These are phyloP conservation scores for Ladona fulva DNA, from an alignment of 1,140 invertebrate species.

Conservation along the genomic window DNA sequence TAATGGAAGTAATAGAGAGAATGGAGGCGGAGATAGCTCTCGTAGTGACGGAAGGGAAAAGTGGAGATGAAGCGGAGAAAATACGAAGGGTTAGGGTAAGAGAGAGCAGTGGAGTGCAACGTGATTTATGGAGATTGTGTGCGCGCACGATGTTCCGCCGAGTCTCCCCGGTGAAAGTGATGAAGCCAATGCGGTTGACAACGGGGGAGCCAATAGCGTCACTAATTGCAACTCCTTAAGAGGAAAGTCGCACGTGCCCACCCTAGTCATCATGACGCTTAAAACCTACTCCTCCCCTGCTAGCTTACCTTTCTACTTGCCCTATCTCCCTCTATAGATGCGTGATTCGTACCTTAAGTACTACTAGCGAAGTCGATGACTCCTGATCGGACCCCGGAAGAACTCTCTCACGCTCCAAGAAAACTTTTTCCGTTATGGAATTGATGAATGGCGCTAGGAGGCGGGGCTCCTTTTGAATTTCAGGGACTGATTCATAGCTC, in stretches of 20 bases:
- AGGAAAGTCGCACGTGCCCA: background rate
- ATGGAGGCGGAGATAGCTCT: no score
- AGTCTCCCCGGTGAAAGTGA: background rate
- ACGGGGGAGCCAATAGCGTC: background rate
- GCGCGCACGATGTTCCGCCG: background rate
- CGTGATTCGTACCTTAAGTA: background rate
- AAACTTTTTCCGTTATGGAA: no score
- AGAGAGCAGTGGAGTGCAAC: background rate
- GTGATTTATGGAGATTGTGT: background rate
- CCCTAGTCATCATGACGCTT: background rate
- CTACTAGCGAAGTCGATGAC: background rate
- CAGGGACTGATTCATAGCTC: no score
- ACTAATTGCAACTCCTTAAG: constrained; percentile 5
- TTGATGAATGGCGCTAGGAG: no score
- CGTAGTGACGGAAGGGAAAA: no score
- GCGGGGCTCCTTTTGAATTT: no score
- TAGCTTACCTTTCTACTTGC: background rate
- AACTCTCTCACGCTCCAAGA: no score
- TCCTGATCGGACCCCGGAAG: background rate
- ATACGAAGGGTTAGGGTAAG: background rate
- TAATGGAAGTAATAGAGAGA: no score
- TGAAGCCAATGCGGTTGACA: constrained; percentile 3
- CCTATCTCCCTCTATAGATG: background rate
- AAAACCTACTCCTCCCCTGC: background rate
- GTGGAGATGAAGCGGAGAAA: background rate